These are phyloP conservation scores for Pilophorus perplexus DNA, from an alignment of 2,888 invertebrate genomes.

Conservation along the genomic window DNA sequence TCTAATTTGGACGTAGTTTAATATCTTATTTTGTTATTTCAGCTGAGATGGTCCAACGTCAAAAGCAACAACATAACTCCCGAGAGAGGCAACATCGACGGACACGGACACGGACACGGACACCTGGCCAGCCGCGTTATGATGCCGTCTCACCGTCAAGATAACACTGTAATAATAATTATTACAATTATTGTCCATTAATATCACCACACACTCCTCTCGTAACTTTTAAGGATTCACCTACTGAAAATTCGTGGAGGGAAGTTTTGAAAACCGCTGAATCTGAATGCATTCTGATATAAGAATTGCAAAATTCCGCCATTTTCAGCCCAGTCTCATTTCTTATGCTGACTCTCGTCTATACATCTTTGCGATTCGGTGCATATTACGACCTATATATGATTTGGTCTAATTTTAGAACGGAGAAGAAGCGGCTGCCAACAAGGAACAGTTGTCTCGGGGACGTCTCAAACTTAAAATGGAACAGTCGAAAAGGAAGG, in stretches of 20 bases:
- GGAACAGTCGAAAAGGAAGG: slow-evolving; percentile 61
- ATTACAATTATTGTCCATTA: neutral
- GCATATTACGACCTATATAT: neutral
- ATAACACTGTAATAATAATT: slow-evolving; percentile 37
- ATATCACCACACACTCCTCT: too few species aligned
- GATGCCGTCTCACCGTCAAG: slow-evolving; percentile 39
- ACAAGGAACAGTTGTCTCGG: slow-evolving; percentile 42
- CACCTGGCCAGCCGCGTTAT: slow-evolving; percentile 32
- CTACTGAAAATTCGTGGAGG: too few species aligned
- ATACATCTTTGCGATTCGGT: too few species aligned
- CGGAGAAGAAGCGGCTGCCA: slow-evolving; percentile 38
- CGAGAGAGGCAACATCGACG: slow-evolving; percentile 43
- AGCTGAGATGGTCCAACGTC: slow-evolving; percentile 45
- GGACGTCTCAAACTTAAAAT: slow-evolving; percentile 58
- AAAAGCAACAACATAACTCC: slow-evolving; percentile 46
- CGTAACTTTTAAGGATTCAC: too few species aligned
- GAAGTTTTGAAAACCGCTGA: too few species aligned
- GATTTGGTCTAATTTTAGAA: slow-evolving; percentile 29
- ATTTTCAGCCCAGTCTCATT: too few species aligned
- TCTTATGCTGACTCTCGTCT: too few species aligned
- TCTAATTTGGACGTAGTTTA: too few species aligned
- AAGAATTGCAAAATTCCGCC: too few species aligned
- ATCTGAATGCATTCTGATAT: too few species aligned
- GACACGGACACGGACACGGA: too few species aligned
- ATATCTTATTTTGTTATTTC: neutral